Evolutionary conservation across 2,113 vertebrate species (phyloP).

Genomic region (Dolichotis patagonum): DNA sequence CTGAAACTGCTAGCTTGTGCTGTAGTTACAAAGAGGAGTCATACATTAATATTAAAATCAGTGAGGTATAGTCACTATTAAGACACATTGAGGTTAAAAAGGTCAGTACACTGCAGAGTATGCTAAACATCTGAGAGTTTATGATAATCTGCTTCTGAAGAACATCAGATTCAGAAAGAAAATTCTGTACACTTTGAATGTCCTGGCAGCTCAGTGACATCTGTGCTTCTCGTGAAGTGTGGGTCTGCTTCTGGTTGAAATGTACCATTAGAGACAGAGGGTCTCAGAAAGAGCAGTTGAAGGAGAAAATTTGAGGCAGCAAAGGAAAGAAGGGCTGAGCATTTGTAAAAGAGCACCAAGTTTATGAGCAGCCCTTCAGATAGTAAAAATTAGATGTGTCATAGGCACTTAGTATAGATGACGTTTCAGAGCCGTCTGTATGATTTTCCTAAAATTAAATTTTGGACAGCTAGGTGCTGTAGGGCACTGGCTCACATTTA

Average conservation of each 20-base stretch:
- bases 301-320: not conserved
- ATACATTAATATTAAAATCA: not conserved
- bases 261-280: not conserved
- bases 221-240: not conserved
- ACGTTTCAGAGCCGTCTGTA: not conserved
- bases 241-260: not conserved
- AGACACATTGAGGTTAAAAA: not conserved
- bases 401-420: not conserved
- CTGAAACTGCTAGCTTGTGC: conserved; percentile 4
- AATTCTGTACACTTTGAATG: not conserved
- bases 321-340: not conserved
- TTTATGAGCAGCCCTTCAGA: not conserved
- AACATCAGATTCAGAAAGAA: not conserved
- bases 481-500: conserved; percentile 40
- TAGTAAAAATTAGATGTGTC: not conserved
- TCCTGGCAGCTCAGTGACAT: not conserved
- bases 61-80: not conserved
- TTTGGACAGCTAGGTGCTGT: not conserved
- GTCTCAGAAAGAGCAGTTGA: not conserved
- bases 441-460: conserved; percentile 24
- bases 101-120: not conserved
- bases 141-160: not conserved
- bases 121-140: not conserved
- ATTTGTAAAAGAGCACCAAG: not conserved
- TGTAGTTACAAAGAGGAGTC: not conserved